Evolutionary conservation across 2,888 invertebrate genomes (phyloP), one percentile per base, ranked within the genome.

Genomic region (Hartigia nigra): DNA sequence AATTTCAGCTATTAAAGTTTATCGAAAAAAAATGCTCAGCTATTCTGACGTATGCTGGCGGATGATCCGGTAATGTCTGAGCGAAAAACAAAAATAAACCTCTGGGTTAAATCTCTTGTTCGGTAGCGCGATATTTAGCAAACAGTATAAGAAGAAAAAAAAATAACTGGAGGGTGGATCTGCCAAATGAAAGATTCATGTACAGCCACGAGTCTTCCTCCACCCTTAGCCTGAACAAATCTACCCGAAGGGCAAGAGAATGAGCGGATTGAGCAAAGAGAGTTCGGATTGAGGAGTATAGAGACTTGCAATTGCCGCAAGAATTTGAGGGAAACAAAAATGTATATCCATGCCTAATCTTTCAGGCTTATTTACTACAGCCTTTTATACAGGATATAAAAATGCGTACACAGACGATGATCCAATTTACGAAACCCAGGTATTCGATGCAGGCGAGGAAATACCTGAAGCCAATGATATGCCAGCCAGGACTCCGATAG

Each of bases 401-500:
- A 14, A 55, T 23, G 1, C 1, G 39, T 55, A 55, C 23, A 5
- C 9, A 9, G 39, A 23, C 1, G 23, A 23, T 55, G 23, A 23
- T 55, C 39, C 23, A 55, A 55, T 55, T 55, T 55, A 55, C 39
- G 23, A 23, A 55, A 23, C 5, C 5, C 23, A 55, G 9, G 14
- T 55, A 55, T 55, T 9, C 39, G 39, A 55, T 5, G 39, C 39
- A 55, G 23, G 39, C 4, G 75, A 78, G 80, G 85, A 85, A 85
- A 83, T 82, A 80, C 80, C 84, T 55, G 74, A 82, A 82, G 75
- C 39, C 39, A 12, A 32, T 55, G 75, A 34, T 34, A 74, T 12
- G 74, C 85, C 82, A 82, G 78, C 78, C 79, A 79, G 36, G 78
- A 80, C 37, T 32, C 78, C 83, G 86, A 86, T 83, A 82, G 80